Conservation (phyloP, 2,113 vertebrate species). For the Chaenocephalus aceratus region DNA sequence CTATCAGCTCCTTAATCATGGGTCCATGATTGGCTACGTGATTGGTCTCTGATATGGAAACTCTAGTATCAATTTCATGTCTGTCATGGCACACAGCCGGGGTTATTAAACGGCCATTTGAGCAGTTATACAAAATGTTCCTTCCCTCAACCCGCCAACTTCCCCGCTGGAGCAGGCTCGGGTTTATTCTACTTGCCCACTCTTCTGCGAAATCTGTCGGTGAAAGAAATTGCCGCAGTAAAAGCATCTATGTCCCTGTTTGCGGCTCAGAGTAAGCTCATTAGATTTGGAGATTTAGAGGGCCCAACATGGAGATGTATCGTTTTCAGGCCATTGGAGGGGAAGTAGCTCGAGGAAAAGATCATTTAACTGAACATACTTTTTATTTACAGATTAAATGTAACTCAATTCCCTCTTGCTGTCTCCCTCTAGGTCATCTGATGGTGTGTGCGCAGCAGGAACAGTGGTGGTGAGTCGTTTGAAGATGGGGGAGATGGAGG, state of each 20-base stretch:
- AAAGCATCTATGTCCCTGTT: slow-evolving; percentile 46
- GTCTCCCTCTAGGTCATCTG: slow-evolving; percentile 86
- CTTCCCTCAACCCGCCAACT: slow-evolving; percentile 25
- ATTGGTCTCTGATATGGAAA: slow-evolving; percentile 71
- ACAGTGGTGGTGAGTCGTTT: slow-evolving; percentile 92
- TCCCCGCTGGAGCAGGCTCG: neutral
- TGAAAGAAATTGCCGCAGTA: slow-evolving; percentile 31
- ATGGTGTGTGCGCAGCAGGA: slow-evolving; percentile 93
- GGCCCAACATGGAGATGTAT: slow-evolving; percentile 23
- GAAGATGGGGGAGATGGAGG: slow-evolving; percentile 96
- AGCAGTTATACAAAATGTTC: slow-evolving; percentile 46
- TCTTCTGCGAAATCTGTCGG: slow-evolving; percentile 38
- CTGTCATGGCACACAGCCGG: slow-evolving; percentile 43
- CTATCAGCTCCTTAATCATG: slow-evolving; percentile 75
- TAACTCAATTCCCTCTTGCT: slow-evolving; percentile 6
- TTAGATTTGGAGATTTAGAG: slow-evolving; percentile 25
- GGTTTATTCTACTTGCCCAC: slow-evolving; percentile 44
- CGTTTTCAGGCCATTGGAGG: slow-evolving; percentile 18
- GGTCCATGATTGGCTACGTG: slow-evolving; percentile 69
- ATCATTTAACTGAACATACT: slow-evolving; percentile 20
- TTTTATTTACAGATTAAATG: slow-evolving; percentile 36
- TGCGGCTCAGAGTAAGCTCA: slow-evolving; percentile 45
- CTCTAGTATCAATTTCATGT: slow-evolving; percentile 52
- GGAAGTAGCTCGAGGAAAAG: slow-evolving; percentile 10
- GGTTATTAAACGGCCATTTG: slow-evolving; percentile 61